A percentile compares a stretch with the other conserved stretches of the same genome.
Evolutionary conservation across 37 sponge, comb jelly and placozoan genomes (phyloP).

Genomic region (Cladorhizidae sp.): DNA sequence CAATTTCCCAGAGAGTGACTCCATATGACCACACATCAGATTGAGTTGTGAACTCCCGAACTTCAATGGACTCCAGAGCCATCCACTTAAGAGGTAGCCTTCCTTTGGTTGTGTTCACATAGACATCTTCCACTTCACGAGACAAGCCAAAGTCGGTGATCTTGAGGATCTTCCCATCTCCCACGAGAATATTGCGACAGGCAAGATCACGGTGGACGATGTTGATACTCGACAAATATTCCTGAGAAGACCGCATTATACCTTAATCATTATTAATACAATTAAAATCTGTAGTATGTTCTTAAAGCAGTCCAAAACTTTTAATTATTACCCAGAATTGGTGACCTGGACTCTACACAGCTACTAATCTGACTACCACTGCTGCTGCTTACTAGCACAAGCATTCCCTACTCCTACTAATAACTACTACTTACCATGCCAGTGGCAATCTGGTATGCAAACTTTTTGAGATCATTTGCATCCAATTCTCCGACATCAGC

Average conservation of each 20-base stretch:
- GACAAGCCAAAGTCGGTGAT: conserved; percentile 87
- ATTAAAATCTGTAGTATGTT: no score
- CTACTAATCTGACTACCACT: no score
- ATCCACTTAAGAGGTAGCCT: conserved; percentile 78
- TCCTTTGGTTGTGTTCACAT: conserved; percentile 69
- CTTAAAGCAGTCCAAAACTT: no score
- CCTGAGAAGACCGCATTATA: conserved; percentile 11
- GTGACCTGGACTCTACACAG: no score
- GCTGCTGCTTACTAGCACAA: no score
- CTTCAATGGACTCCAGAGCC: conserved; percentile 76
- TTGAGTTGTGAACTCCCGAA: conserved; percentile 69
- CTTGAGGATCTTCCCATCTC: conserved; percentile 70
- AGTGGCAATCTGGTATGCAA: conserved; percentile 73
- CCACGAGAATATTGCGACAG: conserved; percentile 80
- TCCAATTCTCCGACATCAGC: conserved; percentile 51
- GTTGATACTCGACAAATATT: conserved; percentile 60
- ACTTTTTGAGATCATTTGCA: conserved; percentile 44
- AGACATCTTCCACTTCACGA: conserved; percentile 51
- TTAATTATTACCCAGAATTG: no score
- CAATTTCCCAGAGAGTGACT: conserved; percentile 77
- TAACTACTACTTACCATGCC: conserved; percentile 53
- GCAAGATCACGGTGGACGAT: conserved; percentile 85
- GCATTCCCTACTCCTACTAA: no score
- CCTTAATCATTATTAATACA: no score
- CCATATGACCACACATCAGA: conserved; percentile 88